Evolutionary conservation across 23 tunicate genomes (phyloP).

Genomic region (Trididemnum clinides): DNA sequence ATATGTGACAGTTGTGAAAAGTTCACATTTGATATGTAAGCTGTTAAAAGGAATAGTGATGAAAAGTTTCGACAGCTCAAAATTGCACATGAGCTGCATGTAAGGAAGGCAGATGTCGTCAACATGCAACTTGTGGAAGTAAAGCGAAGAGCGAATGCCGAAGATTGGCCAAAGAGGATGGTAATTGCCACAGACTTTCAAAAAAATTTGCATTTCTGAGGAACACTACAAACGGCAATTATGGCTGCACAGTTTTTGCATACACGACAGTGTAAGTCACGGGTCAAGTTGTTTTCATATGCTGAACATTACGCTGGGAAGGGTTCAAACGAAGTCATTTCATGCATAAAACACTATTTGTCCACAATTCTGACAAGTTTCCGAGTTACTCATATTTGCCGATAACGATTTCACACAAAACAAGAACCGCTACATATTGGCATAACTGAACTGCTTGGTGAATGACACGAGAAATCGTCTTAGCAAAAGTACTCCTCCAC

Average conservation of each 20-base stretch:
- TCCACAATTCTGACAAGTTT: neutral
- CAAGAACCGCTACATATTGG: neutral
- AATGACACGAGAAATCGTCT: neutral
- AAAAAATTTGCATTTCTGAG: neutral
- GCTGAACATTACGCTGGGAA: constrained; percentile 11
- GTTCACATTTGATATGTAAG: neutral
- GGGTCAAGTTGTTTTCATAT: neutral
- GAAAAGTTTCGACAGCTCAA: neutral
- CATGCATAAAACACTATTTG: neutral
- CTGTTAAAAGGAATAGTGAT: neutral
- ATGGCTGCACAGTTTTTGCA: constrained; percentile 13
- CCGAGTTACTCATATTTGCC: neutral
- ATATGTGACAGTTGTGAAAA: neutral
- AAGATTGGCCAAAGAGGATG: neutral
- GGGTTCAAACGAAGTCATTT: neutral
- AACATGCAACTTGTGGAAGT: neutral
- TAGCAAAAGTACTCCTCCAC: neutral
- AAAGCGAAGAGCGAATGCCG: neutral
- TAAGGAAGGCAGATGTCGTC: neutral
- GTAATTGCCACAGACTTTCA: neutral
- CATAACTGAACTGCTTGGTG: neutral
- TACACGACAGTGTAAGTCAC: neutral
- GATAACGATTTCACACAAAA: constrained; percentile 16
- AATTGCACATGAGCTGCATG: neutral
- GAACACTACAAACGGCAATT: neutral